A percentile compares a stretch with the other conserved stretches of the same genome.
Evolutionary conservation across 2,888 invertebrate genomes (phyloP).

Genomic region (Tipula vernalis): DNA sequence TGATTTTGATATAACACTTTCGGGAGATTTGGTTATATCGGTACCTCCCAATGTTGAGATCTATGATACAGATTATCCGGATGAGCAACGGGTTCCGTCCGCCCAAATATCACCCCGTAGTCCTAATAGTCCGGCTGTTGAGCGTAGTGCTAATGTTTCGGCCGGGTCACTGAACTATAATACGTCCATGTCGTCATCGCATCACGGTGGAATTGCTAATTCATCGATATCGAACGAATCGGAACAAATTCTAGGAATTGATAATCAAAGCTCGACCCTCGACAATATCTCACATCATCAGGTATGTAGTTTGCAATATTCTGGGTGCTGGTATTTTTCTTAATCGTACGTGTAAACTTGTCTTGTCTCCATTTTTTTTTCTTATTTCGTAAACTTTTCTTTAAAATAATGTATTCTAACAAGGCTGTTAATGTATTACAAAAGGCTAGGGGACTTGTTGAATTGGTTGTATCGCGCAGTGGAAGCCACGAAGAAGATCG

Average conservation of each 20-base stretch:
- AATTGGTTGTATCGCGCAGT: conserved; percentile 37
- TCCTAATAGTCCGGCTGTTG: conserved; percentile 43
- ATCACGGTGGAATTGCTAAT: conserved; percentile 7
- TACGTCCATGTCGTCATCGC: not conserved
- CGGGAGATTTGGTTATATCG: conserved; percentile 53
- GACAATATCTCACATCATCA: conserved; percentile 9
- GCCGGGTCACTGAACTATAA: not conserved
- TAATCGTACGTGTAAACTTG: not conserved
- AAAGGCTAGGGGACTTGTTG: conserved; percentile 46
- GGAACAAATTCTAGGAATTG: conserved; percentile 8
- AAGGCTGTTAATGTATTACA: conserved; percentile 58
- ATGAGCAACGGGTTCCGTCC: conserved; percentile 67
- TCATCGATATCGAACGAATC: not conserved
- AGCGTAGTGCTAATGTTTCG: not conserved
- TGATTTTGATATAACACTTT: conserved; percentile 83
- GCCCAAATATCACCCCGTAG: conserved; percentile 58
- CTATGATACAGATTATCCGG: conserved; percentile 42
- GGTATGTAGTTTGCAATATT: not conserved
- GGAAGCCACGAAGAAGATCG: conserved; percentile 36
- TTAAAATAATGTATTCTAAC: conserved; percentile 13
- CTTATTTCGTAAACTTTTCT: not conserved
- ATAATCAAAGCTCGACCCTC: not conserved
- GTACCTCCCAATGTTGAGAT: conserved; percentile 45
- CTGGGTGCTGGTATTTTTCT: not conserved
- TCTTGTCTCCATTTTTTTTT: not conserved